Base-by-base conservation (phyloP, 2,797 vertebrate genomes). In the Gila robusta region DNA sequence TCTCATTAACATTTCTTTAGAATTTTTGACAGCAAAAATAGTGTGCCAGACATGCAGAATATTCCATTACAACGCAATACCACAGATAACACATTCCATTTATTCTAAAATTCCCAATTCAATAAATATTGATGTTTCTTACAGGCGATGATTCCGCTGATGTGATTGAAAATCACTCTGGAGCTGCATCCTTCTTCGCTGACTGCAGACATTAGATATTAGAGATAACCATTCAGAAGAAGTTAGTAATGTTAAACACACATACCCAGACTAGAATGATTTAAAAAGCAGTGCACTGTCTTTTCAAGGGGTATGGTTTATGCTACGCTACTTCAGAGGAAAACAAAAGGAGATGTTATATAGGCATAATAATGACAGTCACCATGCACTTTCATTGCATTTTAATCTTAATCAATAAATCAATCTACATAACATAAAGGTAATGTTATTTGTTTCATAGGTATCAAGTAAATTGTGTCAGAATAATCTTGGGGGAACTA, bases 101-200 rank as follows among this genome's bases (percentile, higher is more conserved):
- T 8, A 79, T 44, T 19, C n/a, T 47, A 26, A 32, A 47, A 32
- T 28, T 66, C 16, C 12, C 19, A 66, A 32, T 7, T 32, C 1
- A 7, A 47, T 6, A 66, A 44, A 23, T 79, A 14, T 4, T 2
- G 0, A 62, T 19, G 16, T 66, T 54, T 87, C 92, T 91, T 88
- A 92, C 92, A 91, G 76, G 54, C 88, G 86, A 66, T 91, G 87
- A 14, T 88, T 83, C 37, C 84, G 84, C 73, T 64, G 87, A 66
- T 76, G 66, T 84, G 62, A 1, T 76, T 88, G 82, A 82, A 85
- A 62, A 77, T 90, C 84, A 54, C 49, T 14, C 81, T 90, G 84
- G 28, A 88, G 82, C 17, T 87, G 37, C 16, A 87, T 32, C 44
- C 62, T 84, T 76, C 83, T 91, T 56, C 77, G 81, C 52, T 89